phyloP scores from a whole-genome alignment of 2,888 invertebrate species.

The Itoplectis maculator region DNA sequence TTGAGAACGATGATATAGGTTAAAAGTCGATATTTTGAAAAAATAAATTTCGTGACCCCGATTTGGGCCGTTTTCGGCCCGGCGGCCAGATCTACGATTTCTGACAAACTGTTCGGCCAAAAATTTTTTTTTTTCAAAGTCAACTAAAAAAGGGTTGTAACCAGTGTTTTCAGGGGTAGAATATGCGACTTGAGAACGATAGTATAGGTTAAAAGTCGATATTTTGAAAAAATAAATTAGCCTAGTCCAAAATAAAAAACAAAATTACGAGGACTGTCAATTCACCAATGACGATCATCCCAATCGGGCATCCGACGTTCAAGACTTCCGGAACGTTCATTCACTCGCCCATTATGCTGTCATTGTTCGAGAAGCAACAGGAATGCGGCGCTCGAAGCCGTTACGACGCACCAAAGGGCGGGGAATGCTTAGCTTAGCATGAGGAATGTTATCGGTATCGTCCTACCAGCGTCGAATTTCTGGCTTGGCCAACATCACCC shows the following conservation, averaged over 20 bases:
- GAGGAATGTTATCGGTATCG: conserved; percentile 56
- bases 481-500: conserved; percentile 4
- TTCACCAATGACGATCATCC: conserved; percentile 10
- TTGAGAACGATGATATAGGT: too few species aligned
- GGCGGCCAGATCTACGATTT: too few species aligned
- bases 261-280: neutral
- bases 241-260: neutral
- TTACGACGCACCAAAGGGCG: conserved; percentile 41
- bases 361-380: conserved; percentile 43
- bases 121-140: too few species aligned
- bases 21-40: too few species aligned
- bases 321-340: conserved; percentile 27
- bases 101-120: too few species aligned
- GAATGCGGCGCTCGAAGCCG: conserved; percentile 42
- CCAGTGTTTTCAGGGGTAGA: too few species aligned
- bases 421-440: conserved; percentile 34
- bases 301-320: neutral
- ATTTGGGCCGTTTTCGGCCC: too few species aligned
- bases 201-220: too few species aligned
- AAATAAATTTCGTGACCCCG: too few species aligned
- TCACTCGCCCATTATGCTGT: conserved; percentile 34
- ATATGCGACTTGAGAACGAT: too few species aligned
- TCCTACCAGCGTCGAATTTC: conserved; percentile 40
- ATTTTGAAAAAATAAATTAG: too few species aligned
- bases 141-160: too few species aligned